Evolutionary conservation across 1,140 invertebrate genomes (phyloP).

Genomic region (Uloborus diversus): DNA sequence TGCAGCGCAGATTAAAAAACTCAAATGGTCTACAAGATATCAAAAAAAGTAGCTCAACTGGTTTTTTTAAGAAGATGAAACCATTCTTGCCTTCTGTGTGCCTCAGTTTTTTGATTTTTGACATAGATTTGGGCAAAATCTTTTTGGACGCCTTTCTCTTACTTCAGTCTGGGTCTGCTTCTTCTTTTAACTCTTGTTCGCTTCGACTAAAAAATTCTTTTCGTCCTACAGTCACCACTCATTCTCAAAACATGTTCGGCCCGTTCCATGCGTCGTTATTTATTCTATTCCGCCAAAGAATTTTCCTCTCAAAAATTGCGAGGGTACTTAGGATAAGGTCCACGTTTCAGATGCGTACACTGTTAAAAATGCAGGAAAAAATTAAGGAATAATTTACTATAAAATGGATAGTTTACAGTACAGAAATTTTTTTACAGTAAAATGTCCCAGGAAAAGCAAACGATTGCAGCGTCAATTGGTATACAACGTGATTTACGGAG

Average conservation of each 20-base stretch:
- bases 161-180: background rate
- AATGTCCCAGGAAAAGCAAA: no score
- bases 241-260: background rate
- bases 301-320: background rate
- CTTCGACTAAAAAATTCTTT: background rate
- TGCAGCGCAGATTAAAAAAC: no score
- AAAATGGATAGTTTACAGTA: no score
- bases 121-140: background rate
- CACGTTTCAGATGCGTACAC: background rate
- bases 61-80: background rate
- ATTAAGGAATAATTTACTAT: no score
- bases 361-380: no score
- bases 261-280: background rate
- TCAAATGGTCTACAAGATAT: no score
- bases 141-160: background rate
- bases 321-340: background rate
- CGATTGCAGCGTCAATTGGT: no score
- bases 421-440: no score
- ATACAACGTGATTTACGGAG: no score
- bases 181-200: background rate
- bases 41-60: no score
- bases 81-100: background rate
- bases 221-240: background rate
- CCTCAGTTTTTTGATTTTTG: background rate
- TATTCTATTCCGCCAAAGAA: background rate